Conservation (phyloP, 2,797 vertebrate species). For the Gila robusta region DNA sequence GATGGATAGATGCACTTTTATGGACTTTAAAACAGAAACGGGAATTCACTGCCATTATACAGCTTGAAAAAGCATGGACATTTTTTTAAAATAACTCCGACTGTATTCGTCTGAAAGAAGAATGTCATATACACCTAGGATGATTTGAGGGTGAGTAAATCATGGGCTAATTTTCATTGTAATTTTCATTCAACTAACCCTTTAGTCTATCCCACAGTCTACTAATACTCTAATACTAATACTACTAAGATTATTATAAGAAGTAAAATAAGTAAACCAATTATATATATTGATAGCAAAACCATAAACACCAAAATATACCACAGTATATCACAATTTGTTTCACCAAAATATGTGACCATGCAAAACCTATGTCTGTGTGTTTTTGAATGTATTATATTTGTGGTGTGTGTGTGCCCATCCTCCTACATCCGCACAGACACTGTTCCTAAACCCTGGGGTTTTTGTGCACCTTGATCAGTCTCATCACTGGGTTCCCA, state of each 20-base stretch:
- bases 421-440: conserved; percentile 71
- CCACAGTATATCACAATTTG: neutral
- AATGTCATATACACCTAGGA: too few relatives aligned
- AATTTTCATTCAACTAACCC: too few relatives aligned
- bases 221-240: neutral
- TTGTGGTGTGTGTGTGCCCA: conserved; percentile 51
- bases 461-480: conserved; percentile 77
- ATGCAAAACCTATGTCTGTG: neutral
- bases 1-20: too few relatives aligned
- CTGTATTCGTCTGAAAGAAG: too few relatives aligned
- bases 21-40: too few relatives aligned
- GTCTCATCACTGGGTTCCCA: conserved; percentile 75
- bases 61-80: too few relatives aligned
- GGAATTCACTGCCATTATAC: too few relatives aligned
- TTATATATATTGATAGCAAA: too few relatives aligned
- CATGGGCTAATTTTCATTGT: too few relatives aligned
- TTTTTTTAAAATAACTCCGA: too few relatives aligned
- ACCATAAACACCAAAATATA: neutral
- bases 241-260: neutral
- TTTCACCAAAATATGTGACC: neutral
- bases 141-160: too few relatives aligned
- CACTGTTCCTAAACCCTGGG: conserved; percentile 67
- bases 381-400: neutral
- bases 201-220: neutral
- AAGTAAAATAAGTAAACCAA: neutral